These are phyloP conservation scores for Ectemnius continuus DNA, from an alignment of 2,888 invertebrate genomes.

Conservation along the genomic window DNA sequence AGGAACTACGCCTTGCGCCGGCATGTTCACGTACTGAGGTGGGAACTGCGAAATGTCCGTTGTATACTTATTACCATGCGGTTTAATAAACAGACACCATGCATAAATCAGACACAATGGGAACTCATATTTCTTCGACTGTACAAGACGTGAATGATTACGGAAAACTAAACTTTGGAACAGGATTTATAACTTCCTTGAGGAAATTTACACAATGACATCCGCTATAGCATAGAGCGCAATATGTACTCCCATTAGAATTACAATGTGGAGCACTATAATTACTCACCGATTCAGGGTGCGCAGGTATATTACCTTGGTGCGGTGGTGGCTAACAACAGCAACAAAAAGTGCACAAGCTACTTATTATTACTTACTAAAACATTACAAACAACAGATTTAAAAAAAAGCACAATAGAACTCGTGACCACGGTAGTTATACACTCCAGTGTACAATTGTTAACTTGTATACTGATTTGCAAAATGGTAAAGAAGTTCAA, in stretches of 20 bases:
- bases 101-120: neutral
- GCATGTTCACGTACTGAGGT: slow-evolving; percentile 52
- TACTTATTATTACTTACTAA: slow-evolving; percentile 63
- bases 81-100: neutral
- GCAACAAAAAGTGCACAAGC: slow-evolving; percentile 69
- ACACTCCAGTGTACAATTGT: neutral
- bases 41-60: slow-evolving; percentile 60
- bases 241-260: slow-evolving; percentile 8
- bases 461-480: neutral
- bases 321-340: slow-evolving; percentile 68
- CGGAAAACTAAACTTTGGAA: too few species aligned
- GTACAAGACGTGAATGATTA: too few species aligned
- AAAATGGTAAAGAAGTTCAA: too few species aligned
- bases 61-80: neutral
- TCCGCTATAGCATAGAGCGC: neutral
- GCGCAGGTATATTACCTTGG: slow-evolving; percentile 62
- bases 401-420: slow-evolving; percentile 4
- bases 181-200: neutral
- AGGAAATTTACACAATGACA: neutral
- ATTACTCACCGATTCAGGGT: slow-evolving; percentile 68
- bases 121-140: neutral
- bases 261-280: slow-evolving; percentile 10
- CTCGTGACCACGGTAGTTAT: neutral
- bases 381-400: slow-evolving; percentile 77
- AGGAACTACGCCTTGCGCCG: slow-evolving; percentile 40